These are phyloP conservation scores for Regulus satrapa DNA, from an alignment of 2,113 vertebrate genomes.

Conservation along the genomic window DNA sequence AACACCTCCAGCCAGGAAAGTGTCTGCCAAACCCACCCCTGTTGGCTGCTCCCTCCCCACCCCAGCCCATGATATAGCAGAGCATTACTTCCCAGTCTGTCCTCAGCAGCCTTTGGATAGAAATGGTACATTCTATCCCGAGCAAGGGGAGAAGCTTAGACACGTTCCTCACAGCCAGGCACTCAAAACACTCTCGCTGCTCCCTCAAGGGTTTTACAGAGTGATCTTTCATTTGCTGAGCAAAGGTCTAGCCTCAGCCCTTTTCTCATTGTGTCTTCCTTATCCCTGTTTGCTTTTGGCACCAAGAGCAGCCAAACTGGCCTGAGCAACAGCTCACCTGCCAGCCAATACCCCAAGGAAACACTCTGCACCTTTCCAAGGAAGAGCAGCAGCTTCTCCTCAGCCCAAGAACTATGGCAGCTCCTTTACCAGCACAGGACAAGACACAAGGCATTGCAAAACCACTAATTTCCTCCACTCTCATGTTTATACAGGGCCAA, in stretches of 20 bases:
- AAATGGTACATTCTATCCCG: fast-evolving
- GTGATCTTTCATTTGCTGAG: neutral
- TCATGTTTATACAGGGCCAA: neutral
- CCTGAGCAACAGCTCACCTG: neutral
- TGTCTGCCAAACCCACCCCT: neutral
- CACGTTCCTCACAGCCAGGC: neutral
- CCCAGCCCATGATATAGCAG: neutral
- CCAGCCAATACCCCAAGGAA: neutral
- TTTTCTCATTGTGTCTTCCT: neutral
- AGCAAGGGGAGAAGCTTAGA: neutral
- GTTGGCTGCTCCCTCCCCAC: neutral
- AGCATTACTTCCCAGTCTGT: neutral
- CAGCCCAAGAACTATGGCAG: fast-evolving
- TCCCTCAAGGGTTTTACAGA: neutral
- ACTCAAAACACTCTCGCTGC: neutral
- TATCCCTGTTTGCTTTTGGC: slow-evolving; percentile 3
- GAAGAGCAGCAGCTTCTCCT: neutral
- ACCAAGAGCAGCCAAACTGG: slow-evolving; percentile 6
- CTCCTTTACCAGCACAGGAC: neutral
- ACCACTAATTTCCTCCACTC: neutral
- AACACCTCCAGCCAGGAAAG: neutral
- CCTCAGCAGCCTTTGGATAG: fast-evolving
- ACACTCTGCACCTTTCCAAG: neutral
- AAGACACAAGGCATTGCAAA: neutral
- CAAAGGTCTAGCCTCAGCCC: slow-evolving; percentile 44